Evolutionary conservation across 2,888 invertebrate species (phyloP).

Genomic region (Tolmerus cingulatus): DNA sequence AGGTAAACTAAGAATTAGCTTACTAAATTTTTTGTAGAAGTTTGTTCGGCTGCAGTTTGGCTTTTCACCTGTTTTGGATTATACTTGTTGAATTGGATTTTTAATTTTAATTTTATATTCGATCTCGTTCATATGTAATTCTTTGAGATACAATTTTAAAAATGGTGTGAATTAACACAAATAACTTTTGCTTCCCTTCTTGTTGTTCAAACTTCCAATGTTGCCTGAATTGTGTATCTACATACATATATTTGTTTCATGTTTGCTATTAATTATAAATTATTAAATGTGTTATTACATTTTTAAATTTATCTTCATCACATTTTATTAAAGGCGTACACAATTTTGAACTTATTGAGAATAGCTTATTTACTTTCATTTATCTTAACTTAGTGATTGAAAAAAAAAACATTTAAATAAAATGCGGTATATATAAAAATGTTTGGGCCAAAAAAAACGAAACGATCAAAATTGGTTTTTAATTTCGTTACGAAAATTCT

Average conservation of each 20-base stretch:
- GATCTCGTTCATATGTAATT: not conserved
- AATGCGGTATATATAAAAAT: too few relatives aligned
- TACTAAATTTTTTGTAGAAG: not conserved
- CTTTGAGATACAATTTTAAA: not conserved
- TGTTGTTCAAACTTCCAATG: not conserved
- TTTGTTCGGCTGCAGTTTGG: not conserved
- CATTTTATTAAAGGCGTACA: too few relatives aligned
- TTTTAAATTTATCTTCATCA: too few relatives aligned
- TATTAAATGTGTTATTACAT: not conserved
- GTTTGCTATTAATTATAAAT: not conserved
- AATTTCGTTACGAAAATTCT: too few relatives aligned
- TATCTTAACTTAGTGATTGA: too few relatives aligned
- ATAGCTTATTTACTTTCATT: too few relatives aligned
- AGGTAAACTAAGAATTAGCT: constrained; percentile 52
- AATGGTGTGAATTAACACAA: not conserved
- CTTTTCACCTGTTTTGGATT: not conserved
- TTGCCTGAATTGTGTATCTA: not conserved
- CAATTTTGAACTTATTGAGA: too few relatives aligned
- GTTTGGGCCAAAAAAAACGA: too few relatives aligned
- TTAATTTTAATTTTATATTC: not conserved
- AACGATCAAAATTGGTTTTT: too few relatives aligned
- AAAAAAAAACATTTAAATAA: too few relatives aligned
- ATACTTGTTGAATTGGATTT: constrained; percentile 2
- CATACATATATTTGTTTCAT: not conserved
- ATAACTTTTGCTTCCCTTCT: not conserved